phyloP scores from a whole-genome alignment of 92 coral and sea anemone species.

The Epizoanthus ramosus region DNA sequence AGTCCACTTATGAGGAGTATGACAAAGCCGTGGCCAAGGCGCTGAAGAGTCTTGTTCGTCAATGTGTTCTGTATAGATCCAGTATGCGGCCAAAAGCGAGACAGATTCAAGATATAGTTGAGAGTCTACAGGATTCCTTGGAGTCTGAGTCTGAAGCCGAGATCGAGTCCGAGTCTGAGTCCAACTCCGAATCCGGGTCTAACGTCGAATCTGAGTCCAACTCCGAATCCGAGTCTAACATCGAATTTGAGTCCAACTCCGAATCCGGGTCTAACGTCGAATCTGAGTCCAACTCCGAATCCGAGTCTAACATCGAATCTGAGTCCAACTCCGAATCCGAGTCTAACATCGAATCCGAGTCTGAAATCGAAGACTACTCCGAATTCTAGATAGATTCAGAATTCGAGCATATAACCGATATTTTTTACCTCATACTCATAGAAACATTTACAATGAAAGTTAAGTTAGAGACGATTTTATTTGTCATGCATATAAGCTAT shows the following conservation, averaged over 20 bases:
- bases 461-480: too few relatives aligned
- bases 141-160: not conserved
- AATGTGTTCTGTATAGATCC: not conserved
- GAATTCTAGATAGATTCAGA: too few relatives aligned
- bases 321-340: too few relatives aligned
- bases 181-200: not conserved
- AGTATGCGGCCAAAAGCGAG: constrained; percentile 11
- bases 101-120: not conserved
- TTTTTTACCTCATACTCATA: too few relatives aligned
- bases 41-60: not conserved
- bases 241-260: not conserved
- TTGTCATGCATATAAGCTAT: too few relatives aligned
- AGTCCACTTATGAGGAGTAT: not conserved
- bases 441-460: too few relatives aligned
- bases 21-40: not conserved
- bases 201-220: not conserved
- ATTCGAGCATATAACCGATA: too few relatives aligned
- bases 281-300: not conserved
- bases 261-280: not conserved
- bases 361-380: too few relatives aligned
- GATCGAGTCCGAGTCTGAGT: not conserved
- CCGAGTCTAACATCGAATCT: too few relatives aligned
- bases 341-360: not conserved
- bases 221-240: not conserved
- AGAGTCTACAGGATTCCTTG: too few relatives aligned